Evolutionary conservation across 1,140 invertebrate species (phyloP).

Genomic region (Zaprionus ghesquierei): DNA sequence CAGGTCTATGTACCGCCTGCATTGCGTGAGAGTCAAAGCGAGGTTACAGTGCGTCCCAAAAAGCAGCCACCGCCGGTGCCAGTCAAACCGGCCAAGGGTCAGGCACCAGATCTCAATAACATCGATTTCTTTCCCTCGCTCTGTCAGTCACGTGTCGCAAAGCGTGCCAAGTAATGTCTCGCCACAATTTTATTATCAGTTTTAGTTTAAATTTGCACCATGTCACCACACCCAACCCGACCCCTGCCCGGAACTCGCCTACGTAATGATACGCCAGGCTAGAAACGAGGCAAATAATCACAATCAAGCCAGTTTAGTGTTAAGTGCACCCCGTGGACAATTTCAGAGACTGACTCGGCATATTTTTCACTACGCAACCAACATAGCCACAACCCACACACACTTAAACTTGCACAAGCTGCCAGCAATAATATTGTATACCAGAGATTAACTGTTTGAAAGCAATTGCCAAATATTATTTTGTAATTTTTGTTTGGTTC

Average conservation of each 20-base stretch:
- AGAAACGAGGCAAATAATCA: conserved; percentile 63
- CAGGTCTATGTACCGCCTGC: conserved; percentile 59
- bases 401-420: too few relatives aligned
- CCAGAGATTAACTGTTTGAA: not conserved
- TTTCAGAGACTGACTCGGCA: conserved; percentile 7
- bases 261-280: not conserved
- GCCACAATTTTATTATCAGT: conserved; percentile 6
- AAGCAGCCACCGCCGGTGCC: conserved; percentile 11
- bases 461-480: not conserved
- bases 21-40: conserved; percentile 59
- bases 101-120: conserved; percentile 62
- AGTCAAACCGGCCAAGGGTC: conserved; percentile 22
- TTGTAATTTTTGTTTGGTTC: not conserved
- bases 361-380: conserved; percentile 1
- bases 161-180: conserved; percentile 52
- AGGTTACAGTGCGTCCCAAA: conserved; percentile 11
- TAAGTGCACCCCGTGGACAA: conserved; percentile 50
- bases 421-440: not conserved
- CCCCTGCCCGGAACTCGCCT: not conserved
- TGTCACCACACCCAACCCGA: conserved; percentile 15
- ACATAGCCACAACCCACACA: too few relatives aligned
- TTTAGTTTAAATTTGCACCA: conserved; percentile 38
- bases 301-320: conserved; percentile 57
- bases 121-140: conserved; percentile 56
- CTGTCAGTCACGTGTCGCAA: conserved; percentile 16